Percentiles rank a stretch among this genome's conserved stretches.
Evolutionary conservation across 2,888 invertebrate genomes (phyloP).

Genomic region (Ophonus ardosiacus): DNA sequence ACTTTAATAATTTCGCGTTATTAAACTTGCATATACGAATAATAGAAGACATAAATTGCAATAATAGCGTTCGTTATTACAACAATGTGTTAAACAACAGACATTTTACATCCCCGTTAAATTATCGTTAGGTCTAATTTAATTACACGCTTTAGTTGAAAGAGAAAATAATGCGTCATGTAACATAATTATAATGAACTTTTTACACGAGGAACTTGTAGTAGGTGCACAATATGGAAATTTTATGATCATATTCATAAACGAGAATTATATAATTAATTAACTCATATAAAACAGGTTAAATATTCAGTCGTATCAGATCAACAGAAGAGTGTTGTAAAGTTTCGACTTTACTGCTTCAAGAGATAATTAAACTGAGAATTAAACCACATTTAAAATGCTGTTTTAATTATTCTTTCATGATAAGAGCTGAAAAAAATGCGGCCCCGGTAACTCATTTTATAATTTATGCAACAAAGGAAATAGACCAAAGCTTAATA

Average conservation of each 20-base stretch:
- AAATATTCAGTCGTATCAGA: conserved; percentile 9
- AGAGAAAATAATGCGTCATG: not conserved
- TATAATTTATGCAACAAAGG: not conserved
- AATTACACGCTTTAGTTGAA: conserved; percentile 5
- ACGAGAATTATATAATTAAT: conserved; percentile 22
- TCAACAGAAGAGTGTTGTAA: not conserved
- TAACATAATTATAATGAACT: conserved; percentile 9
- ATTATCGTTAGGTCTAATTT: conserved; percentile 33
- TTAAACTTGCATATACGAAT: conserved; percentile 28
- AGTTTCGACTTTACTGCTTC: not conserved
- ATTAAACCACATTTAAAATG: conserved; percentile 21
- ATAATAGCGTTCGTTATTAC: conserved; percentile 36
- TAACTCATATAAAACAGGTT: conserved; percentile 1
- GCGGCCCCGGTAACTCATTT: not conserved
- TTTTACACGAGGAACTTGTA: not conserved
- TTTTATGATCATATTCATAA: conserved; percentile 3
- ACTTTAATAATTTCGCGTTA: conserved; percentile 27
- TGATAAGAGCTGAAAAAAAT: not conserved
- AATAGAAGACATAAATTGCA: conserved; percentile 41
- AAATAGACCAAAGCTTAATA: not conserved
- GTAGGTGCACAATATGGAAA: not conserved
- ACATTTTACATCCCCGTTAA: conserved; percentile 14
- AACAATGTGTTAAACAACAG: conserved; percentile 34
- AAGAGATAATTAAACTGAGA: not conserved
- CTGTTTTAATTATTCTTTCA: not conserved